These are phyloP conservation scores for Aythya baeri DNA, from an alignment of 2,113 vertebrate species.

Conservation along the genomic window DNA sequence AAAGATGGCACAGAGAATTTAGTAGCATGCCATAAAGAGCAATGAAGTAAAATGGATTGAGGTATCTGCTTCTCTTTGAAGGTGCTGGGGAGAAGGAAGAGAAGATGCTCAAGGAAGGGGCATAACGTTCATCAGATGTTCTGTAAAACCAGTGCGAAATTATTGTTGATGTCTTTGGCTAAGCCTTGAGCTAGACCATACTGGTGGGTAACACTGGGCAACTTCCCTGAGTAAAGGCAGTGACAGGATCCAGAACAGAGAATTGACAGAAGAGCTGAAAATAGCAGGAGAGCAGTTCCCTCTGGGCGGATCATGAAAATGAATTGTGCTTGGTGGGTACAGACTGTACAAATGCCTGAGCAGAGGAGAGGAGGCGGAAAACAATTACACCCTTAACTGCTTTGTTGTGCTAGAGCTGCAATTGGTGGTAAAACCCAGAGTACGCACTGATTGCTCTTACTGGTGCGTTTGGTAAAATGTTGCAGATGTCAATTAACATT, in stretches of 20 bases:
- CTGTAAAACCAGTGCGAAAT: neutral
- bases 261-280: neutral
- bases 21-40: neutral
- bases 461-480: neutral
- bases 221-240: neutral
- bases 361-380: neutral
- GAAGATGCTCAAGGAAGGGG: neutral
- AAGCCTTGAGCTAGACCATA: neutral
- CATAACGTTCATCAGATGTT: neutral
- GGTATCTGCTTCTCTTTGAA: neutral
- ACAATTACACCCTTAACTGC: rapidly evolving
- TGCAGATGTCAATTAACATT: neutral
- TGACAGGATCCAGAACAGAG: neutral
- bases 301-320: neutral
- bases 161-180: neutral
- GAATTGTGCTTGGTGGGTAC: neutral
- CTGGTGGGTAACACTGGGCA: rapidly evolving
- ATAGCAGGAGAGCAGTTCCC: neutral
- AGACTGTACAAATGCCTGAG: neutral
- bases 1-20: neutral
- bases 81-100: neutral
- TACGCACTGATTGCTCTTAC: neutral
- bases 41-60: neutral
- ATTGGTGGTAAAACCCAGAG: neutral
- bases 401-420: neutral